These are phyloP conservation scores for Mus pahari DNA, from an alignment of 2,113 vertebrate genomes.

Conservation along the genomic window DNA sequence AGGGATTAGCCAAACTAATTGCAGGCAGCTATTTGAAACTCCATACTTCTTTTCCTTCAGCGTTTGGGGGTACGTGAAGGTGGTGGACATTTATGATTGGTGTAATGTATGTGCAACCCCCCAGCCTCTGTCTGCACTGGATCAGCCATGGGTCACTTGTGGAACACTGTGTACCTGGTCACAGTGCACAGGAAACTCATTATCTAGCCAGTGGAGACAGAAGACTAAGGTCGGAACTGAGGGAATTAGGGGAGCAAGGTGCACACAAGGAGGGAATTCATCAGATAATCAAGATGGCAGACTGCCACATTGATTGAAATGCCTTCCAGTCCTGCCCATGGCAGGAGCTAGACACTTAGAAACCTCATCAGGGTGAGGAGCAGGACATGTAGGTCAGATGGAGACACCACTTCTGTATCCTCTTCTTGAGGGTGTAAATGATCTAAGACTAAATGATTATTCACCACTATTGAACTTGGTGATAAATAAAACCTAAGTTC, in stretches of 20 bases:
- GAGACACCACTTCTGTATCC: background rate
- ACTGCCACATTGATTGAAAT: background rate
- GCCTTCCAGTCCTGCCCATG: background rate
- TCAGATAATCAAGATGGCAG: background rate
- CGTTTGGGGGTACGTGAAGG: background rate
- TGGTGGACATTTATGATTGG: background rate
- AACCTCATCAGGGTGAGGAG: background rate
- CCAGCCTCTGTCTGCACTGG: background rate
- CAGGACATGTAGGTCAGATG: background rate
- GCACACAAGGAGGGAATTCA: background rate
- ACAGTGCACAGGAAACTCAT: background rate
- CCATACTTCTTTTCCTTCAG: background rate
- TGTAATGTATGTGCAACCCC: background rate
- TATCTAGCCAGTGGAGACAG: background rate
- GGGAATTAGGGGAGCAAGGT: background rate
- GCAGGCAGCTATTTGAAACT: background rate
- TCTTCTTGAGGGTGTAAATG: background rate
- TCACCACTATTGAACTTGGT: background rate
- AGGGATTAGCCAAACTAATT: background rate
- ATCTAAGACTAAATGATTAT: background rate
- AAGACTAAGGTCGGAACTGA: background rate
- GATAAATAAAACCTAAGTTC: background rate
- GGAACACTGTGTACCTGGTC: background rate
- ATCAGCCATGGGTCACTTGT: background rate
- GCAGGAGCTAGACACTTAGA: background rate